These are phyloP conservation scores for Arrhopalites spinosus DNA, from an alignment of 2,888 invertebrate genomes.

Conservation along the genomic window DNA sequence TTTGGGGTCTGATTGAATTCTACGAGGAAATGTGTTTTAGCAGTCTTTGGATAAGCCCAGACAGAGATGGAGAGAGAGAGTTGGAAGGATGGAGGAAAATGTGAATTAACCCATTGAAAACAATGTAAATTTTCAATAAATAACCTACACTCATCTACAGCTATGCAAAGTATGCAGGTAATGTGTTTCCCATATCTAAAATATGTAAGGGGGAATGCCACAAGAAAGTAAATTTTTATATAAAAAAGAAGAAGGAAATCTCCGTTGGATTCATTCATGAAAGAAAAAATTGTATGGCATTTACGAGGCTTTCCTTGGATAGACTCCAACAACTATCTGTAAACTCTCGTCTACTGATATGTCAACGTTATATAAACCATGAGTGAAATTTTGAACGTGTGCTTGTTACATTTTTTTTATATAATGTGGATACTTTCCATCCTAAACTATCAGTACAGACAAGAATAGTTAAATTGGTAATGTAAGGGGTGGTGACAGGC, in stretches of 20 bases:
- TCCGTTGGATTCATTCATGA: conserved; percentile 26
- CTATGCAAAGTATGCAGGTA: neutral
- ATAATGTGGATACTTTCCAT: no score
- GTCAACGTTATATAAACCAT: neutral
- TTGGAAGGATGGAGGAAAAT: neutral
- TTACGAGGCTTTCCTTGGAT: conserved; percentile 28
- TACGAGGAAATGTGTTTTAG: no score
- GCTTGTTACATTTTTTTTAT: neutral
- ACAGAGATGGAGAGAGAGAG: no score
- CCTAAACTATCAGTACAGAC: no score
- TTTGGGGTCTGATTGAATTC: no score
- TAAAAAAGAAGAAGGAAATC: no score
- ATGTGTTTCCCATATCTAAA: no score
- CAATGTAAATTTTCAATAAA: conserved; percentile 5
- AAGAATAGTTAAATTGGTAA: no score
- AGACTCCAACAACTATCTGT: neutral
- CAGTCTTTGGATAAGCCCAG: no score
- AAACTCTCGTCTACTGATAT: neutral
- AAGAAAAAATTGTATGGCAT: conserved; percentile 13
- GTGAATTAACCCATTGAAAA: neutral
- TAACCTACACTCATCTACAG: neutral
- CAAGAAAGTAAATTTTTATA: no score
- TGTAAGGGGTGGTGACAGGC: neutral
- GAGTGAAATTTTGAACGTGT: neutral
- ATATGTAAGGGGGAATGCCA: no score